phyloP scores from a whole-genome alignment of 2,113 vertebrate genomes.

The Epinephelus cyanopodus region DNA sequence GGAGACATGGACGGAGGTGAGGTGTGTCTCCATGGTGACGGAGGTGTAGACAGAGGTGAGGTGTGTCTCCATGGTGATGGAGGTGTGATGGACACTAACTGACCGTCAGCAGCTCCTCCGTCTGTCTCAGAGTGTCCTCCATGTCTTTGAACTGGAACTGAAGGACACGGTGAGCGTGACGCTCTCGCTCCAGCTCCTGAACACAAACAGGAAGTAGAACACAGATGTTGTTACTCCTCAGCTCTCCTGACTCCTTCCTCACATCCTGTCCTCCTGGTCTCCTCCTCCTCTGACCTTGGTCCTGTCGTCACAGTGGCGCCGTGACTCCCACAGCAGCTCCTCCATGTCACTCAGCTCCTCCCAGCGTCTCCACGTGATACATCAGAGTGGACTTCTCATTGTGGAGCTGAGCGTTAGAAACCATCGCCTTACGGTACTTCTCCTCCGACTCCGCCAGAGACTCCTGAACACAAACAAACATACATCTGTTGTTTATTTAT shows the following conservation, averaged over 20 bases:
- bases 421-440: slow-evolving; percentile 94
- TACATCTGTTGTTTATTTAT: too few species aligned
- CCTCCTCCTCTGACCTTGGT: slow-evolving; percentile 81
- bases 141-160: slow-evolving; percentile 90
- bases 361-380: slow-evolving; percentile 93
- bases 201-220: neutral
- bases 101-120: slow-evolving; percentile 91
- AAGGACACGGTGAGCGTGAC: slow-evolving; percentile 86
- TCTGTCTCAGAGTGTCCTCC: slow-evolving; percentile 89
- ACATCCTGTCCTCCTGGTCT: too few species aligned
- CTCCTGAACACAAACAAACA: slow-evolving; percentile 82
- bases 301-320: slow-evolving; percentile 85
- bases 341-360: slow-evolving; percentile 91
- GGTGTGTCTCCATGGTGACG: too few species aligned
- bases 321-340: slow-evolving; percentile 91
- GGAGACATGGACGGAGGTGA: too few species aligned
- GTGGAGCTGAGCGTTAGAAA: slow-evolving; percentile 95
- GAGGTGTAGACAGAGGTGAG: too few species aligned
- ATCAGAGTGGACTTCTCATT: slow-evolving; percentile 94
- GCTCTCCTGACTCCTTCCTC: too few species aligned
- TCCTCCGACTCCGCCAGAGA: slow-evolving; percentile 91
- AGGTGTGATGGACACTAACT: slow-evolving; percentile 47
- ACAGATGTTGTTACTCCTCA: too few species aligned
- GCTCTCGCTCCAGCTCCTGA: slow-evolving; percentile 90
- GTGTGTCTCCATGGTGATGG: too few species aligned